Evolutionary conservation across 1,140 invertebrate genomes (phyloP).

Genomic region (Aleiodes sp.): DNA sequence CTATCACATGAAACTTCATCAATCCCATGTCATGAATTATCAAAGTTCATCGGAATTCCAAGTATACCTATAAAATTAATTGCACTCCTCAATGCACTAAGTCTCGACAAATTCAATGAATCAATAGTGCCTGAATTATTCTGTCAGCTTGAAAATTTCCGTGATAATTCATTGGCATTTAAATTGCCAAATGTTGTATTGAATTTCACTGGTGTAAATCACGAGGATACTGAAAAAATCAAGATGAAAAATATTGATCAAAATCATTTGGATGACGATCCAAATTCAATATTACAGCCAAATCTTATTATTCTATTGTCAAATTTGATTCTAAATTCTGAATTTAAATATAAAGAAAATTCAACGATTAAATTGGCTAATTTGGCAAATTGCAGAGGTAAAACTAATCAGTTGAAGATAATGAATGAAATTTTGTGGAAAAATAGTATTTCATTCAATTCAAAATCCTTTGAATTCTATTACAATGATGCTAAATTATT

Average conservation of each 20-base stretch:
- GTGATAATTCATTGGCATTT: conserved; percentile 40
- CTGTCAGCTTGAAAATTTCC: conserved; percentile 39
- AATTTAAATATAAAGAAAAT: conserved; percentile 20
- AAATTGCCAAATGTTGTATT: conserved; percentile 14
- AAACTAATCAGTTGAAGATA: conserved; percentile 53
- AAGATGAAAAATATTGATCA: conserved; percentile 20
- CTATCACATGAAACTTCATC: not conserved
- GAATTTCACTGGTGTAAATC: not conserved
- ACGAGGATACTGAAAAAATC: conserved; percentile 30
- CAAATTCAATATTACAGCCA: conserved; percentile 42
- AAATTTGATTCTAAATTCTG: conserved; percentile 45
- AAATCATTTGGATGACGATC: not conserved
- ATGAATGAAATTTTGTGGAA: conserved; percentile 66
- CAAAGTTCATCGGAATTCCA: conserved; percentile 41
- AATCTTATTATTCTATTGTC: conserved; percentile 51
- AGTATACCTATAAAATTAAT: conserved; percentile 52
- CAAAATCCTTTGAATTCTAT: conserved; percentile 42
- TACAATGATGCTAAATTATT: conserved; percentile 49
- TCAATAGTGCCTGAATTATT: conserved; percentile 44
- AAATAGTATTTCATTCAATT: conserved; percentile 60
- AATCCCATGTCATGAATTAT: not conserved
- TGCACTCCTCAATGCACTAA: conserved; percentile 45
- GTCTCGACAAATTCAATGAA: conserved; percentile 9
- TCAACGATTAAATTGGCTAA: conserved; percentile 43
- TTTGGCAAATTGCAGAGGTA: conserved; percentile 55